Percentiles rank a stretch among this genome's conserved stretches.
Conservation (phyloP, 2,888 invertebrate genomes). For the Campopleginae sp. region DNA sequence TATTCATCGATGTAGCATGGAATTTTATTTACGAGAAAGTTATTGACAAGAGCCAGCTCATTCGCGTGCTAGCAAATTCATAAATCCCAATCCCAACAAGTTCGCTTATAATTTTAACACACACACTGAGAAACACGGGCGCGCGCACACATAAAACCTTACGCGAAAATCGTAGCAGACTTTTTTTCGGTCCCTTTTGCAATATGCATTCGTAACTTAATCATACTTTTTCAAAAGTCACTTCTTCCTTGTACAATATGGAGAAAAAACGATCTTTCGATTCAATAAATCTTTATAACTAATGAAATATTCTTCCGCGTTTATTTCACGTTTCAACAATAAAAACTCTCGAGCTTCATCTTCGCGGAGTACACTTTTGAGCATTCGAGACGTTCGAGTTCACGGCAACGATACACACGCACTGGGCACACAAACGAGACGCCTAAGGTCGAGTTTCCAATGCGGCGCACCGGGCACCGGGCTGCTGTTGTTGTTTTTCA, state of each 20-base stretch:
- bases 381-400: constrained; percentile 73
- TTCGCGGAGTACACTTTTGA: constrained; percentile 67
- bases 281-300: not conserved
- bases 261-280: not conserved
- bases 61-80: constrained; percentile 69
- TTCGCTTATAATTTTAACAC: constrained; percentile 66
- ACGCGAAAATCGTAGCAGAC: constrained; percentile 28
- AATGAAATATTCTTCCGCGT: not conserved
- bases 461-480: constrained; percentile 1
- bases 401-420: constrained; percentile 25
- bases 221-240: not conserved
- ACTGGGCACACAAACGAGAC: constrained; percentile 24
- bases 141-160: constrained; percentile 5
- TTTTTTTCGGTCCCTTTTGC: constrained; percentile 4
- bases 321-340: constrained; percentile 2
- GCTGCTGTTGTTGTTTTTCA: not conserved
- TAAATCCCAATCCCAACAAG: constrained; percentile 70
- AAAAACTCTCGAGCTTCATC: not conserved
- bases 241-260: constrained; percentile 28
- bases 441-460: constrained; percentile 69
- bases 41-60: not conserved
- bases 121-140: constrained; percentile 65
- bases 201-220: not conserved
- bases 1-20: not conserved
- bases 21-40: not conserved